Conservation (phyloP, 2,888 invertebrate genomes). For the Azorinus chamasolen region DNA sequence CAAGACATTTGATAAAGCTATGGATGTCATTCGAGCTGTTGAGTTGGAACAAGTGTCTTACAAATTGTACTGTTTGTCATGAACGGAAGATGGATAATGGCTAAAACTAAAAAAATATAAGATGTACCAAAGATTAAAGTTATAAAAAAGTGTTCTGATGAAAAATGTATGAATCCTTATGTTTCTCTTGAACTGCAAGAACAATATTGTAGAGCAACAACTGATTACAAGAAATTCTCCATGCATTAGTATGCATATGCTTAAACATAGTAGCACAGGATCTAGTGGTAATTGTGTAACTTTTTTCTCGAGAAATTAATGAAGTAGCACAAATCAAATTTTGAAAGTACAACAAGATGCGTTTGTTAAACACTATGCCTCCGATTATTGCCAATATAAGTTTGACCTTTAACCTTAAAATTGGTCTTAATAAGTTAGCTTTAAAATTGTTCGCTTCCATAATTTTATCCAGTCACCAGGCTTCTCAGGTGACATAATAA, state of each 20-base stretch:
- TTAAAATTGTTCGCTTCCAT: too few species aligned
- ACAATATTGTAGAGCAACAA: conserved; percentile 47
- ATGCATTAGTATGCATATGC: conserved; percentile 32
- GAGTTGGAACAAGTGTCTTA: conserved; percentile 47
- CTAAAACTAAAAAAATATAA: neutral
- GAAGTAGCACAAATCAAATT: conserved; percentile 45
- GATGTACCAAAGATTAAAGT: conserved; percentile 22
- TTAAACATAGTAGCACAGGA: conserved; percentile 43
- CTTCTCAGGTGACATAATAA: too few species aligned
- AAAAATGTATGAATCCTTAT: conserved; percentile 52
- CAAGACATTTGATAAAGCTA: too few species aligned
- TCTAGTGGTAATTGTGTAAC: conserved; percentile 50
- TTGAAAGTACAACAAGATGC: conserved; percentile 38
- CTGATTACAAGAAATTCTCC: conserved; percentile 41
- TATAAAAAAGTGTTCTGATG: conserved; percentile 42
- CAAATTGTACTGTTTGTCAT: neutral
- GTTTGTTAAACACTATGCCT: too few species aligned
- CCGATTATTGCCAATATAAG: too few species aligned
- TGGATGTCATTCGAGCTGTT: too few species aligned
- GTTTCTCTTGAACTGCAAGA: conserved; percentile 16
- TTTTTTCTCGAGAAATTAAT: conserved; percentile 52
- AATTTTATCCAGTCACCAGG: too few species aligned
- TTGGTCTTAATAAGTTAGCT: too few species aligned
- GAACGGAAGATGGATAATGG: neutral
- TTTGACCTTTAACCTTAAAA: too few species aligned